phyloP scores from a whole-genome alignment of 2,797 vertebrate species.

The Sebastes nivosus region DNA sequence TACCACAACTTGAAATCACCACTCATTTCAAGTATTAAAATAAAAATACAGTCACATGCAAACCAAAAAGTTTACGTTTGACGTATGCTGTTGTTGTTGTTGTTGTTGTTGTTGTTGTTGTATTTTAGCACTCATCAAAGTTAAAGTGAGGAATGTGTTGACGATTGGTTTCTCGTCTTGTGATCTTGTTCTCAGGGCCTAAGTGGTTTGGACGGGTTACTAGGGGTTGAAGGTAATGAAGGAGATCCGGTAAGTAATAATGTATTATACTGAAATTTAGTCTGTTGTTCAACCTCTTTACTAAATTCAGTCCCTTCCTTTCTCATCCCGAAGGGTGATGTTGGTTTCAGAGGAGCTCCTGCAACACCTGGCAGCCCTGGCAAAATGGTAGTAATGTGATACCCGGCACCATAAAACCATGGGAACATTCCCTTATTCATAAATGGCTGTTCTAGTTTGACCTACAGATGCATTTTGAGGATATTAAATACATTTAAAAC shows the following conservation, averaged over 20 bases:
- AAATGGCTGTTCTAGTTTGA: not conserved
- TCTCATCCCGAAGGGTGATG: conserved; percentile 67
- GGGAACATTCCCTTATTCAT: not conserved
- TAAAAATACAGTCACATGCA: not conserved
- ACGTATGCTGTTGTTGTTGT: too few relatives aligned
- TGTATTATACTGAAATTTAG: not conserved
- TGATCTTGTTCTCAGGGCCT: conserved; percentile 64
- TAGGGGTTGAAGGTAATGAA: conserved; percentile 83
- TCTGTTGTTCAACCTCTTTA: not conserved
- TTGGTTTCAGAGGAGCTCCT: conserved; percentile 68
- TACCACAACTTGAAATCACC: not conserved
- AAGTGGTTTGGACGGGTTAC: conserved; percentile 79
- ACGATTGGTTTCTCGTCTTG: conserved; percentile 2
- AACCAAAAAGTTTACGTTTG: not conserved
- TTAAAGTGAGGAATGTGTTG: not conserved
- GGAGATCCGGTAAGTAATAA: conserved; percentile 78
- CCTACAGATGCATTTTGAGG: not conserved
- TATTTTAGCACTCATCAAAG: not conserved
- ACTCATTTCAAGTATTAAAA: not conserved
- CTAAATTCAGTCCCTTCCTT: not conserved
- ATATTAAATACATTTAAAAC: not conserved
- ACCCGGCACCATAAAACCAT: not conserved
- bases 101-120: not conserved
- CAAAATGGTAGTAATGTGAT: conserved; percentile 53
- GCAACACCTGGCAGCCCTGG: conserved; percentile 72